These are phyloP conservation scores for Temnothorax unifasciatus DNA, from an alignment of 2,888 invertebrate species.

Conservation along the genomic window DNA sequence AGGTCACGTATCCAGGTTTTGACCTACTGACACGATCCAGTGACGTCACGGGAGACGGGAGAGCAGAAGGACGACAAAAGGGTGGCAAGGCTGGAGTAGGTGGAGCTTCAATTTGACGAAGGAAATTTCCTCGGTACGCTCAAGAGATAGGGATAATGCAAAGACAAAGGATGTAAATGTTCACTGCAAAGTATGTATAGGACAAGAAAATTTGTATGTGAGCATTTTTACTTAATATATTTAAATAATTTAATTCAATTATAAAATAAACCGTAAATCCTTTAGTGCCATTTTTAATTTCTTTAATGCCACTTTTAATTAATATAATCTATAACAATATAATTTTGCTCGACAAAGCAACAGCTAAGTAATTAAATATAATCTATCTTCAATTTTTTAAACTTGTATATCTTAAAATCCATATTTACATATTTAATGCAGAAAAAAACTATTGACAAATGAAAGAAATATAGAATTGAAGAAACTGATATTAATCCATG, in stretches of 20 bases:
- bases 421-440: not conserved
- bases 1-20: constrained; percentile 79
- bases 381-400: not conserved
- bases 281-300: not conserved
- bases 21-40: constrained; percentile 84
- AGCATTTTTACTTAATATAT: not conserved
- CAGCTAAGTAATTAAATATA: too few relatives aligned
- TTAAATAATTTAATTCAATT: not conserved
- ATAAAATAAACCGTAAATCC: not conserved
- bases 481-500: not conserved
- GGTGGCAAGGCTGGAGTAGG: constrained; percentile 51
- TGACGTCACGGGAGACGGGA: constrained; percentile 83
- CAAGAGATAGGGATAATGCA: constrained; percentile 17
- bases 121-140: constrained; percentile 41
- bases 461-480: not conserved
- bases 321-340: not conserved
- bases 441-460: not conserved
- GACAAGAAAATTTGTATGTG: not conserved
- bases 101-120: constrained; percentile 56
- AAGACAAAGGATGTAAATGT: not conserved
- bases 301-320: not conserved
- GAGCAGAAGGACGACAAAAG: constrained; percentile 57
- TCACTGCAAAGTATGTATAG: not conserved
- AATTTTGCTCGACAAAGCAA: too few relatives aligned
- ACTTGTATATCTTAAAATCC: not conserved